Evolutionary conservation across 2,113 vertebrate genomes (phyloP).

Genomic region (Cynoglossus semilaevis): DNA sequence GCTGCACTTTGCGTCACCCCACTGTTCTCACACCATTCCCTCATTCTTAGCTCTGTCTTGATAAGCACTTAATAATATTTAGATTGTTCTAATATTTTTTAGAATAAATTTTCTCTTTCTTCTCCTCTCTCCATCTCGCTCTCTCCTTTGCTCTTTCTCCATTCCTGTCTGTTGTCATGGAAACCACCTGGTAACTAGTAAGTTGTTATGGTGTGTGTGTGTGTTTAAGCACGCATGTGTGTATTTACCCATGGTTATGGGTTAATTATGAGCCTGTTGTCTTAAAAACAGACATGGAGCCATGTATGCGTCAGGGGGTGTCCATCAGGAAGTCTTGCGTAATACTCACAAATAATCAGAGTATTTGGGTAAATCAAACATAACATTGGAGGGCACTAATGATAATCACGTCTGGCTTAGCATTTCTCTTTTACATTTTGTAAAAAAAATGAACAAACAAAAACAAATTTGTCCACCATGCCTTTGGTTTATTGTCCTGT

Average conservation of each 20-base stretch:
- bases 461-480: too few relatives aligned
- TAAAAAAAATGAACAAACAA: too few relatives aligned
- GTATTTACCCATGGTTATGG: conserved; percentile 48
- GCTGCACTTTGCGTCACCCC: conserved; percentile 16
- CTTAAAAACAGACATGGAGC: conserved; percentile 32
- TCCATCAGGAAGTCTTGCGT: too few relatives aligned
- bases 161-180: conserved; percentile 77
- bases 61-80: conserved; percentile 9
- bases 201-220: conserved; percentile 44
- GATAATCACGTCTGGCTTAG: too few relatives aligned
- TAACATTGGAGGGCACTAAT: too few relatives aligned
- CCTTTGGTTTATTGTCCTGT: too few relatives aligned
- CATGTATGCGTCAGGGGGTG: neutral
- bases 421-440: too few relatives aligned
- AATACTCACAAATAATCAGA: too few relatives aligned
- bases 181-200: conserved; percentile 72
- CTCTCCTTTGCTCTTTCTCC: conserved; percentile 26
- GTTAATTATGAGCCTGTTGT: conserved; percentile 50
- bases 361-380: too few relatives aligned
- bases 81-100: conserved; percentile 7
- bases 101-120: conserved; percentile 27
- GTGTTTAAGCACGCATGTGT: conserved; percentile 28
- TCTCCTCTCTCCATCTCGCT: neutral
- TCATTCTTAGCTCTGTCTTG: conserved; percentile 52
- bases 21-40: conserved; percentile 15